Evolutionary conservation across 2,888 invertebrate species (phyloP), one percentile per base, ranked within the genome.

Genomic region (Aleiodes alternator): DNA sequence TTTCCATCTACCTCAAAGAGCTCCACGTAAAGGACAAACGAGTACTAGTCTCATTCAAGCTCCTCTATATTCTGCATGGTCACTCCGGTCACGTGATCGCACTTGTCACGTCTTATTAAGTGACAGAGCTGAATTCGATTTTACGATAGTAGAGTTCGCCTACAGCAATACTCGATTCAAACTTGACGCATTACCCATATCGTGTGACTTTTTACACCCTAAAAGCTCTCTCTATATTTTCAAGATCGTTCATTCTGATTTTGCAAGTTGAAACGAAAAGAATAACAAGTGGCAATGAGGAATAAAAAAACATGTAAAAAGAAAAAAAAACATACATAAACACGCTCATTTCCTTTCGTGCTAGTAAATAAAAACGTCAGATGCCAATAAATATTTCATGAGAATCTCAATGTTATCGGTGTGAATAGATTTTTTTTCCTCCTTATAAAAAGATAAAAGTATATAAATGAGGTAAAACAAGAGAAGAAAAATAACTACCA

Each of bases 31-130:
- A 34, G 38, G n/a, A 61, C 69, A 74, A 69, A 74, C 79, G 75
- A 78, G 73, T 68, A 69, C 69, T 68, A 71, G 70, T 38, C 75
- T 66, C 38, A 31, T 72, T 48, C 43, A 16, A 31, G 29, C 48
- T 16, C 48, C 48, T 56, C 55, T 43, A 11, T 16, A 51, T 31
- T 76, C 43, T 14, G 66, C 55, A 29, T 55, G 57, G 59, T 59
- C 76, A 68, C 55, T 73, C 51, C 14, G 55, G 50, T 53, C 85
- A 86, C 87, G 86, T 85, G 84, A 86, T 85, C 23, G 51, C 83
- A 82, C 86, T 85, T 86, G 85, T 87, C 86, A 86, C 84, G 86
- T 86, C 87, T 87, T 86, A 85, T 87, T 87, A 87, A 83, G 84
- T 81, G 84, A 83, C 64, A 77, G 73, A 23, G 64, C 16, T 64